Conservation (phyloP, 2,888 invertebrate species). For the Silvanus unidentatus region DNA sequence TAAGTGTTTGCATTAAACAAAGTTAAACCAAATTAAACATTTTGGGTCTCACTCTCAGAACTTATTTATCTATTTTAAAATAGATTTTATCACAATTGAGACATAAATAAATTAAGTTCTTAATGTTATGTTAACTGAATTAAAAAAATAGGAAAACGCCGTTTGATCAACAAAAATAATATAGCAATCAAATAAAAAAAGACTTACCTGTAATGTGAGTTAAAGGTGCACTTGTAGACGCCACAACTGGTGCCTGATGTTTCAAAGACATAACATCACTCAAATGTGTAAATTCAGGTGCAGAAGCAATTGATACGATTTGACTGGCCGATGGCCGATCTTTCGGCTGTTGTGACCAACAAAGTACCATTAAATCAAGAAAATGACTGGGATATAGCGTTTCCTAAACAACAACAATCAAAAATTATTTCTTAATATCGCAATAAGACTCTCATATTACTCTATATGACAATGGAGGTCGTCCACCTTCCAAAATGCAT, state of each 20-base stretch:
- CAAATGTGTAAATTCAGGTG: constrained; percentile 89
- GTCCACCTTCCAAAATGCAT: constrained; percentile 88
- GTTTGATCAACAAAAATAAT: too few relatives aligned
- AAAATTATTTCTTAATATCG: not conserved
- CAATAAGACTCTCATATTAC: constrained; percentile 44
- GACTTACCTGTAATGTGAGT: constrained; percentile 48
- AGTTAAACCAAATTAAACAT: too few relatives aligned
- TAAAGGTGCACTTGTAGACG: constrained; percentile 53
- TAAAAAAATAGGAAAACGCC: too few relatives aligned
- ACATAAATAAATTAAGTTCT: too few relatives aligned
- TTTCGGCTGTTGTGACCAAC: constrained; percentile 85
- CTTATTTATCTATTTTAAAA: too few relatives aligned
- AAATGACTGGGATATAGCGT: constrained; percentile 80
- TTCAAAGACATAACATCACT: constrained; percentile 71
- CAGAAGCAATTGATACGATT: constrained; percentile 84
- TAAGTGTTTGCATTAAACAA: too few relatives aligned
- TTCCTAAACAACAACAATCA: constrained; percentile 51
- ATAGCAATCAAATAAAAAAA: too few relatives aligned
- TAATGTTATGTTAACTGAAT: too few relatives aligned
- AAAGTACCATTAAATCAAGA: constrained; percentile 90
- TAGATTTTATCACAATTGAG: too few relatives aligned
- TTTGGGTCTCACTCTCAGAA: too few relatives aligned
- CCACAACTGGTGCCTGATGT: constrained; percentile 59
- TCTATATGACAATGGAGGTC: constrained; percentile 81
- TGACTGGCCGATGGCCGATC: constrained; percentile 91